phyloP scores from a whole-genome alignment of 2,113 vertebrate species.

The Phodopus roborovskii region DNA sequence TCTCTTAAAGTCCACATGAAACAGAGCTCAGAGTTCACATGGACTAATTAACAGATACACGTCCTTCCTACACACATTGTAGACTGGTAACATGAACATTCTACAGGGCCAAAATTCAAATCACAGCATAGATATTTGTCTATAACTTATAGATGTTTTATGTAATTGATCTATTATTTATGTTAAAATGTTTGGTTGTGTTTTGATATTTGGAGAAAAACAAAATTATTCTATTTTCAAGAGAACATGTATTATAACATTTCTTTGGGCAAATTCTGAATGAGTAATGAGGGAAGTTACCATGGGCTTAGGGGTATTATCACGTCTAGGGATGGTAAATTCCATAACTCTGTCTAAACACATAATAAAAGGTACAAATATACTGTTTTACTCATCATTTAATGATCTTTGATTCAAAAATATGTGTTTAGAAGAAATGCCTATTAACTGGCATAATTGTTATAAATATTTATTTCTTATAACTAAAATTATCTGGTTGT shows the following conservation, averaged over 20 bases:
- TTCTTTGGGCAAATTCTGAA: not conserved
- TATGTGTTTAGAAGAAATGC: not conserved
- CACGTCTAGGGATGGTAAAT: not conserved
- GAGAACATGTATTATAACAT: not conserved
- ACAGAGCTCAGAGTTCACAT: not conserved
- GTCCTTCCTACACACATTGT: no score
- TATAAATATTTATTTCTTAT: not conserved
- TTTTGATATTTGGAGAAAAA: not conserved
- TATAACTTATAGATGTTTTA: not conserved
- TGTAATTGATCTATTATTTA: not conserved
- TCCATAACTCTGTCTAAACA: not conserved
- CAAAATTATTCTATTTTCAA: not conserved
- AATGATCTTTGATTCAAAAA: not conserved
- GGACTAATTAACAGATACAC: not conserved
- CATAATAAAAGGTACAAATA: not conserved
- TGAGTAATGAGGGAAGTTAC: not conserved
- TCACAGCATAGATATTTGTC: not conserved
- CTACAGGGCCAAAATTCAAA: not conserved
- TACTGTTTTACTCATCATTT: not conserved
- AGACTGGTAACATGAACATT: not conserved
- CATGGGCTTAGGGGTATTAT: not conserved
- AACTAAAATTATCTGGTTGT: not conserved
- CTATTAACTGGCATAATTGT: not conserved
- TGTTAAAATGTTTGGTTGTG: not conserved
- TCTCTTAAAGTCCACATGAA: not conserved